phyloP scores from a whole-genome alignment of 2,797 vertebrate genomes.

The Spatula clypeata region DNA sequence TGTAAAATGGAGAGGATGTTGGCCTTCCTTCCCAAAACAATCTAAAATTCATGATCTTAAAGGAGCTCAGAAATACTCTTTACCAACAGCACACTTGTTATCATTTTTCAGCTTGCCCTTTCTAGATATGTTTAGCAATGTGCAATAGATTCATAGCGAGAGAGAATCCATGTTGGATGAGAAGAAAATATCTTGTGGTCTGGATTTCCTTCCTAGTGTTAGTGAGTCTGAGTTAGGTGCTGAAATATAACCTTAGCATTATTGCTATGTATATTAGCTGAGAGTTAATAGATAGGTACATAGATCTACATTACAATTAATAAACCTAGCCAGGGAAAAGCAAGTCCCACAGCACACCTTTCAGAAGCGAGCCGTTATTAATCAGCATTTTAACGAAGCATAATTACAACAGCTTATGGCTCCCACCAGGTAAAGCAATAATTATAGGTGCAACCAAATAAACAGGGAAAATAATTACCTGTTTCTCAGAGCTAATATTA shows the following conservation, averaged over 20 bases:
- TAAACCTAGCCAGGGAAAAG: constrained; percentile 65
- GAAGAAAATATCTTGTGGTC: background rate
- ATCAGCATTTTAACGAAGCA: constrained; percentile 84
- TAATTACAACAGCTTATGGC: constrained; percentile 83
- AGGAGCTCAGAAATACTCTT: background rate
- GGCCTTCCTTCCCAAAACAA: background rate
- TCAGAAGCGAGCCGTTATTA: constrained; percentile 76
- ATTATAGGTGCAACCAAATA: constrained; percentile 82
- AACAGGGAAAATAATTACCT: constrained; percentile 78
- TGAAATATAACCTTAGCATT: constrained; percentile 49
- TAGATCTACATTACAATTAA: constrained; percentile 74
- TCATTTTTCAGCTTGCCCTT: background rate
- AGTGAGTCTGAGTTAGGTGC: background rate
- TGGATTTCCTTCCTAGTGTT: background rate
- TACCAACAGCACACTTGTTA: background rate
- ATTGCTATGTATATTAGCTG: constrained; percentile 63
- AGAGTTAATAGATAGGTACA: constrained; percentile 75
- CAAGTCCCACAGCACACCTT: constrained; percentile 69
- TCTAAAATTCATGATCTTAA: background rate
- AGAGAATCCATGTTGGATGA: background rate
- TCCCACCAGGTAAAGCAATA: constrained; percentile 82
- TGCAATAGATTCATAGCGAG: background rate
- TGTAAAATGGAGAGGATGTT: background rate
- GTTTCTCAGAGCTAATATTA: constrained; percentile 80
- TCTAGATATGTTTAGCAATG: background rate